Conservation (phyloP, 2,888 invertebrate genomes). For the Polyommatus iphigenia region DNA sequence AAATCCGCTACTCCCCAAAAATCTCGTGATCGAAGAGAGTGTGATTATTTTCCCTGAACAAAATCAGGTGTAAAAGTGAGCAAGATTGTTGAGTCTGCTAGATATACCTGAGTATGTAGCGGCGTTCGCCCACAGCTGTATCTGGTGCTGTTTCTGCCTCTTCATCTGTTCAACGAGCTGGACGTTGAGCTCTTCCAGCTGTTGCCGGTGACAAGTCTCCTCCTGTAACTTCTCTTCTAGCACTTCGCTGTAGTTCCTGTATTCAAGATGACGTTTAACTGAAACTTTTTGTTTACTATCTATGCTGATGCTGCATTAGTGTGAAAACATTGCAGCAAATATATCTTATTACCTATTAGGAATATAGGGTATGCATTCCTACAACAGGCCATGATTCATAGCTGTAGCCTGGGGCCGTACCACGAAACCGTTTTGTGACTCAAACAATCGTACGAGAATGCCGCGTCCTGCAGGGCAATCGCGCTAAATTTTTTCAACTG, state of each 20-base stretch:
- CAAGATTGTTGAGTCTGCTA: neutral
- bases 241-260: conserved; percentile 64
- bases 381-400: neutral
- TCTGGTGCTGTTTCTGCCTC: conserved; percentile 72
- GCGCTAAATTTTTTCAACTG: too few relatives aligned
- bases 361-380: neutral
- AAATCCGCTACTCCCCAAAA: too few relatives aligned
- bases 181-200: conserved; percentile 81
- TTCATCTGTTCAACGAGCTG: conserved; percentile 82
- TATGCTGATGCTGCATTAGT: too few relatives aligned
- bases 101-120: conserved; percentile 60
- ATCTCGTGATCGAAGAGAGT: too few relatives aligned
- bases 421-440: too few relatives aligned
- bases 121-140: conserved; percentile 63
- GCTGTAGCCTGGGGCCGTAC: too few relatives aligned
- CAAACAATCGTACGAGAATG: too few relatives aligned
- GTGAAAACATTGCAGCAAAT: too few relatives aligned
- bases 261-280: neutral
- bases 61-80: neutral
- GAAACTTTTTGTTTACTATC: too few relatives aligned
- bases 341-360: too few relatives aligned
- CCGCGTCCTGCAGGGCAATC: too few relatives aligned
- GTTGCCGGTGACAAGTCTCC: conserved; percentile 81
- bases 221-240: conserved; percentile 82
- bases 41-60: too few relatives aligned